phyloP scores from a whole-genome alignment of 2,113 vertebrate genomes.

The Spheniscus mendiculus region DNA sequence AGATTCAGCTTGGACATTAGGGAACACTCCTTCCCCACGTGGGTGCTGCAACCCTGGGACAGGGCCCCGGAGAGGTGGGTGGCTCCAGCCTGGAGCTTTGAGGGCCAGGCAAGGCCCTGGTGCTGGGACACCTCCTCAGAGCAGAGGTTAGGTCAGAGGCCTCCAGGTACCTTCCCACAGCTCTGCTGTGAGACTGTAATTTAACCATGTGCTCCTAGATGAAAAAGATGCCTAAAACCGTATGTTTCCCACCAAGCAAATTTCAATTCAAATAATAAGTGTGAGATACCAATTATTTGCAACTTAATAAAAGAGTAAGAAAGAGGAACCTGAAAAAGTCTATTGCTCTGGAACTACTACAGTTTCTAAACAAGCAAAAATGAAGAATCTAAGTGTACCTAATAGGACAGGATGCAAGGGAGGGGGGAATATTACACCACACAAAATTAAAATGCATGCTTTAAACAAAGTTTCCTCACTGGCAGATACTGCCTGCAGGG shows the following conservation, averaged over 20 bases:
- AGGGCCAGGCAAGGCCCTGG: neutral
- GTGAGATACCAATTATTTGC: neutral
- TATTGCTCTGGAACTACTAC: neutral
- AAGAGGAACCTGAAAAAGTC: neutral
- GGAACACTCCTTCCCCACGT: neutral
- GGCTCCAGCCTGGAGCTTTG: neutral
- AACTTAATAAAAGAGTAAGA: neutral
- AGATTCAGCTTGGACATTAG: neutral
- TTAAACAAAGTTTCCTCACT: neutral
- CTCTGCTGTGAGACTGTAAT: neutral
- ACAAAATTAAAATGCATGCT: rapidly evolving
- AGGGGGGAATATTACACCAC: neutral
- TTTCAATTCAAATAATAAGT: neutral
- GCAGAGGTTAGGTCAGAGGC: neutral
- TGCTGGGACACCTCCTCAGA: neutral
- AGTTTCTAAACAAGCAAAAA: neutral
- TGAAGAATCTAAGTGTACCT: neutral
- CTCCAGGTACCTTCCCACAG: neutral
- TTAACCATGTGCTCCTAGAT: neutral
- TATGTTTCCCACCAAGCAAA: neutral
- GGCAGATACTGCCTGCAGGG: neutral
- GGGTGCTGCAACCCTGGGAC: neutral
- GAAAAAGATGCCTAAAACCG: neutral
- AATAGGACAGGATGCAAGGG: neutral
- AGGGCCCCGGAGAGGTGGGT: neutral